Percentiles rank a stretch among this genome's conserved stretches.
These are phyloP conservation scores for Apostichopus californicus DNA, from an alignment of 35 echinoderm and acorn worm genomes.

Conservation along the genomic window DNA sequence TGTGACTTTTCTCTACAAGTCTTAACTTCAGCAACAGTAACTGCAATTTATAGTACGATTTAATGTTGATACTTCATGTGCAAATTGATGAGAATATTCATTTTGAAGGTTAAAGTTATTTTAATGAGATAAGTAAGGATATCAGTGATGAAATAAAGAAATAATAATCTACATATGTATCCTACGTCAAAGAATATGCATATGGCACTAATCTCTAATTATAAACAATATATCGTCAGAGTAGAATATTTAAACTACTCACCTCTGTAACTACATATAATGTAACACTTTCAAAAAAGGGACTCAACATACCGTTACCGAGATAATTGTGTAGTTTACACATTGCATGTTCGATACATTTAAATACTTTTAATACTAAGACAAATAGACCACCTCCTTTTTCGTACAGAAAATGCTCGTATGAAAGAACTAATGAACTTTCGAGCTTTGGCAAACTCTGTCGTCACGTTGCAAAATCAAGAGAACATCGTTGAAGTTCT, in stretches of 20 bases:
- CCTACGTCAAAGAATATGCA: too few species aligned
- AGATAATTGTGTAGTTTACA: neutral
- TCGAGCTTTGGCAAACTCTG: neutral
- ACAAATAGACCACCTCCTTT: neutral
- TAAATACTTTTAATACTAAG: neutral
- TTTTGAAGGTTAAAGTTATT: too few species aligned
- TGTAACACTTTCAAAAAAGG: neutral
- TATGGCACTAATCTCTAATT: too few species aligned
- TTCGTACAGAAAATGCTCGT: constrained; percentile 9
- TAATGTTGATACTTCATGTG: too few species aligned
- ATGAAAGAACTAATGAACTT: constrained; percentile 28
- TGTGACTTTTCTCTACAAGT: too few species aligned
- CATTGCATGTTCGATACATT: neutral
- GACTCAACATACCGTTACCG: neutral
- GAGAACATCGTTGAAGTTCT: constrained; percentile 18
- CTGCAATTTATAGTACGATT: too few species aligned
- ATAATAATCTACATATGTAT: too few species aligned
- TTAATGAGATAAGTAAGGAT: too few species aligned
- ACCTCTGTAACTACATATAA: neutral
- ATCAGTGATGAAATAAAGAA: too few species aligned
- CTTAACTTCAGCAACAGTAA: too few species aligned
- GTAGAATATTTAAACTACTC: neutral
- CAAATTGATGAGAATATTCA: too few species aligned
- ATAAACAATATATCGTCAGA: neutral
- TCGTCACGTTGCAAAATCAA: neutral